Evolutionary conservation across 1,140 invertebrate species (phyloP), one percentile per base, ranked within the genome.

Genomic region (Lordiphosa stackelbergi): DNA sequence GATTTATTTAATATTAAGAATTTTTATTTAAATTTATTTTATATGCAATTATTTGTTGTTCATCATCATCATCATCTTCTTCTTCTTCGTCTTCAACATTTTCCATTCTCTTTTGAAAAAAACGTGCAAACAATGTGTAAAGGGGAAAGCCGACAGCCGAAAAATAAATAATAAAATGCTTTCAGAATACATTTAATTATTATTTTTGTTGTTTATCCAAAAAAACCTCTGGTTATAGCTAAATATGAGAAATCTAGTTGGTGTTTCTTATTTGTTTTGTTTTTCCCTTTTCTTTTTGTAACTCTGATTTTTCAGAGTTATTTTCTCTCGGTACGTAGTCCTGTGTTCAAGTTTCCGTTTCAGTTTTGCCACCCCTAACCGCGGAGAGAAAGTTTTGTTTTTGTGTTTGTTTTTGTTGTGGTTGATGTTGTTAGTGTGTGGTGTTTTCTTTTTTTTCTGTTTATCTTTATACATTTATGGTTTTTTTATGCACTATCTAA

Each of bases 111-210:
- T 63, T 83, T 68, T 65, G 61, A 65, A 79, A 86, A 86, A 86
- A 87, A 91, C 92, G 92, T 94, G 93, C 93, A 94, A 94, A 94
- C 93, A 94, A 94, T 94, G 93, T 94, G 93, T 93, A 92, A 92
- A 94, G 93, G 93, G 92, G 93, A 93, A 93, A 93, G 92, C 92
- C 90, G 90, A 90, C 90, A 90, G 90, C 90, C 89, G 90, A 90
- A 84, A 85, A 81, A 72, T 73, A 85, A 81, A 85, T 85, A 63
- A 86, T 73, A 68, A 86, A 83, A 84, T 83, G 73, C 71, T 89
- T 83, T 73, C 12, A 65, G 69, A 79, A 83, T 68, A 79, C 81
- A 79, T 85, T 84, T 61, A 56, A 74, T 72, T 75, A 71, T 79
- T 81, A 24, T 46, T 42, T 66, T 68, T 74, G 47, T 56, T 53